Evolutionary conservation across 2,113 vertebrate genomes (phyloP), one percentile per base, ranked within the genome.

Genomic region (Vombatus ursinus): DNA sequence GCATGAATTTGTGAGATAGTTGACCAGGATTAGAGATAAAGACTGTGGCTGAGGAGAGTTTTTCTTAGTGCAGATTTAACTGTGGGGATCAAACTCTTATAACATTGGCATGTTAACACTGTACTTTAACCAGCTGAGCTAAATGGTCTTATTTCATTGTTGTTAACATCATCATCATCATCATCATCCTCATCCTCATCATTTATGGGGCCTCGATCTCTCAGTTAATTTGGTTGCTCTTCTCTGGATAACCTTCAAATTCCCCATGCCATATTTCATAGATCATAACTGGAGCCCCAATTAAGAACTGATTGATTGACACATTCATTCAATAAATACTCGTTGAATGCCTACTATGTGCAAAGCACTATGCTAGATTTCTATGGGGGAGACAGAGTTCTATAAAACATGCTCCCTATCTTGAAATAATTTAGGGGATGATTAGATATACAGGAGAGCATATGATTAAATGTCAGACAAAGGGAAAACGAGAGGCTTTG

Each of bases 271-370:
- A 37, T 57, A 50, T 90, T 92, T 91, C 52, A 96, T 2, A 61
- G 8, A 50, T 90, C 89, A 44, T 50, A 25, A 37, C 23, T 91
- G n/a, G 16, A 92, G 93, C 54, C 48, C 52, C 77, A 19, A 93
- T 93, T 24, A 22, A 7, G 89, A 95, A 94, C 28, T 95, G 68
- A 89, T 94, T 52, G 92, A 91, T 93, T 92, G 10, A 77, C 77
- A 77, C 90, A 57, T 51, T 91, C 90, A 96, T 92, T 96, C 51
- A 84, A 92, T 54, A 93, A 92, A 51, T 94, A 90, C 91, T 93
- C 95, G 77, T 89, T 95, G 44, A 61, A 91, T 90, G 50, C 4
- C 49, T 4, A 31, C 24, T 37, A 47, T 31, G 22, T 44, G 11
- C 26, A 31, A 47, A 68, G 77, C 44, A 89, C 50, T 50, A 47